phyloP scores from a whole-genome alignment of 2,888 invertebrate species.

The Nineta flava region DNA sequence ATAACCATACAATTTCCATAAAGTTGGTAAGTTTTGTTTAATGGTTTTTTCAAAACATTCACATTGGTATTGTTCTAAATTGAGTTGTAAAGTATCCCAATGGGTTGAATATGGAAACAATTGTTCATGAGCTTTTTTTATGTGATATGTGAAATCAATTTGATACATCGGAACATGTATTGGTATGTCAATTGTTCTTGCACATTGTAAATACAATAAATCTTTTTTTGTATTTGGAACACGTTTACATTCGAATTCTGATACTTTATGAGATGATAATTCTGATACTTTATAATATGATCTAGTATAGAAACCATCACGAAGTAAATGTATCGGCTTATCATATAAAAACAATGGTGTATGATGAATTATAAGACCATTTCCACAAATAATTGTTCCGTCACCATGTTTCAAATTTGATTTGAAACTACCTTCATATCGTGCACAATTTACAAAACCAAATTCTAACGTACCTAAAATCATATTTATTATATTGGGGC shows the following conservation, averaged over 20 bases:
- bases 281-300: conserved; percentile 23
- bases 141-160: conserved; percentile 30
- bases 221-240: conserved; percentile 11
- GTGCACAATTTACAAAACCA: conserved; percentile 35
- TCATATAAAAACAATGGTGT: conserved; percentile 35
- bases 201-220: background rate
- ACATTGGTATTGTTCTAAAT: too few relatives aligned
- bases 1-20: conserved; percentile 33
- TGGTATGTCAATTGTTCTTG: background rate
- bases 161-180: background rate
- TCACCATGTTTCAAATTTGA: conserved; percentile 38
- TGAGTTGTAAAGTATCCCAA: conserved; percentile 27
- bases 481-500: background rate
- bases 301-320: conserved; percentile 15
- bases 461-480: conserved; percentile 27
- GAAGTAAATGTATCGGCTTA: conserved; percentile 25
- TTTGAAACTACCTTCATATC: conserved; percentile 37
- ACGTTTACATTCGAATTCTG: too few relatives aligned
- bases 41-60: too few relatives aligned
- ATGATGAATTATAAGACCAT: conserved; percentile 32
- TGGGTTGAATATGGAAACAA: conserved; percentile 29
- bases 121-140: conserved; percentile 22
- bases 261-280: too few relatives aligned
- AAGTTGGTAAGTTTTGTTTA: conserved; percentile 26
- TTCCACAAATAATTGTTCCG: conserved; percentile 37